phyloP scores from a whole-genome alignment of 2,797 vertebrate genomes.

The Denticeps clupeoides region DNA sequence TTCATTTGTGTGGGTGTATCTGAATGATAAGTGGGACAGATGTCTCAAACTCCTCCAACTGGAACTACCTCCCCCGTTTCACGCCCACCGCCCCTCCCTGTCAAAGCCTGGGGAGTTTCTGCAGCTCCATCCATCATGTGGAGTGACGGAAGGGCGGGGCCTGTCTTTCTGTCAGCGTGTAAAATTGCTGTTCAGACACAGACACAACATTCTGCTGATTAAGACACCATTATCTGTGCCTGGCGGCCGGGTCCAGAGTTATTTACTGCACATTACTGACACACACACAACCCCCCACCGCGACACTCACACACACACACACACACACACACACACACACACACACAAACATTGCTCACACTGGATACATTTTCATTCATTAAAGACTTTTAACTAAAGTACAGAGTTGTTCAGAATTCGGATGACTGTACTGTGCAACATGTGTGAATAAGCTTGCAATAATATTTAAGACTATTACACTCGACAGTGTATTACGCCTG shows the following conservation, averaged over 20 bases:
- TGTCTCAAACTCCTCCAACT: conserved; percentile 13
- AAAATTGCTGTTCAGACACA: conserved; percentile 24
- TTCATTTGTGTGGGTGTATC: conserved; percentile 3
- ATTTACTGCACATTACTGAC: conserved; percentile 11
- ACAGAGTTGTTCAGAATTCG: no score
- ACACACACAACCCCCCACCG: background rate
- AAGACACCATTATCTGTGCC: conserved; percentile 27
- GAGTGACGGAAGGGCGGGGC: conserved; percentile 29
- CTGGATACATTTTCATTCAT: background rate
- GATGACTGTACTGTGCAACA: no score
- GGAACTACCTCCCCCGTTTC: conserved; percentile 5
- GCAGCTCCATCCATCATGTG: conserved; percentile 24
- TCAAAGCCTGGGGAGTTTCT: conserved; percentile 24
- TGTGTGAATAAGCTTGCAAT: no score
- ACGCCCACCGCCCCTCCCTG: conserved; percentile 13
- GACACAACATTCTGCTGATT: conserved; percentile 26
- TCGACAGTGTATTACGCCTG: no score
- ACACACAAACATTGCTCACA: background rate
- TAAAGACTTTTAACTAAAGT: no score
- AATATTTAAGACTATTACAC: no score
- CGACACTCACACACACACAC: background rate
- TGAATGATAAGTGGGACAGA: conserved; percentile 21
- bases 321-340: background rate
- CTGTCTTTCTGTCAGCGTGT: conserved; percentile 29
- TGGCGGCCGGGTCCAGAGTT: conserved; percentile 21